Conservation (phyloP, 2,797 vertebrate genomes). For the Cetoscarus ocellatus region DNA sequence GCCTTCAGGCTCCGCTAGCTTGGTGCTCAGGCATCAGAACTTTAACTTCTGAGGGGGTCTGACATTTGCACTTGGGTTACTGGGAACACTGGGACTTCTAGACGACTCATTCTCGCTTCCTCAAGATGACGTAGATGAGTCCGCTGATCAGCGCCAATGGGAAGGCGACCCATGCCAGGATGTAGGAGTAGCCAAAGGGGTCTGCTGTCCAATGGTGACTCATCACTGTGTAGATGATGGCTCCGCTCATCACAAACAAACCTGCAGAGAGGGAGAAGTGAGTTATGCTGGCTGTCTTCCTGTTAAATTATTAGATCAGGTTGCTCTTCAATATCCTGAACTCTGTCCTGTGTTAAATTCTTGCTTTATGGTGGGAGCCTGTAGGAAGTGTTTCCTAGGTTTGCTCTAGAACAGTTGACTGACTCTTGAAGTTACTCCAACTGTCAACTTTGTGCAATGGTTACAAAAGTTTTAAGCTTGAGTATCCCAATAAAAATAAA, state of each 20-base stretch:
- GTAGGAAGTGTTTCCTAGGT: constrained; percentile 37
- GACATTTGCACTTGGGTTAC: constrained; percentile 53
- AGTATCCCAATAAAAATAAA: no score
- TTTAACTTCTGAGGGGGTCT: constrained; percentile 44
- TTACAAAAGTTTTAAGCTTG: no score
- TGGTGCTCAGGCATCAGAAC: constrained; percentile 46
- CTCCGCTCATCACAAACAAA: constrained; percentile 94
- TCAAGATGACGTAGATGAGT: constrained; percentile 94
- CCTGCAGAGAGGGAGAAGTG: constrained; percentile 76
- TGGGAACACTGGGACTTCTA: constrained; percentile 44
- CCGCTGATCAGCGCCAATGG: constrained; percentile 94
- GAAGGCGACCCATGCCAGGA: constrained; percentile 97
- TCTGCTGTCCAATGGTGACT: constrained; percentile 84
- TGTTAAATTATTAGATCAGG: constrained; percentile 12
- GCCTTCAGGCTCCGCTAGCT: constrained; percentile 44
- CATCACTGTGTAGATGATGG: constrained; percentile 95
- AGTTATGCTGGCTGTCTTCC: background rate
- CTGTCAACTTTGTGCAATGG: no score
- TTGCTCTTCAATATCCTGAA: constrained; percentile 24
- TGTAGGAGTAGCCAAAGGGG: constrained; percentile 92
- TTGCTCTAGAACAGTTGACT: background rate
- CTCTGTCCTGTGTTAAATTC: constrained; percentile 49
- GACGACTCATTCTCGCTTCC: constrained; percentile 92
- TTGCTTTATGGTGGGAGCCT: background rate
- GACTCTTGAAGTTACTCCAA: background rate